A percentile compares a stretch with the other conserved stretches of the same genome.
Conservation (phyloP, 2,888 invertebrate species). For the Phyllotreta striolata region DNA sequence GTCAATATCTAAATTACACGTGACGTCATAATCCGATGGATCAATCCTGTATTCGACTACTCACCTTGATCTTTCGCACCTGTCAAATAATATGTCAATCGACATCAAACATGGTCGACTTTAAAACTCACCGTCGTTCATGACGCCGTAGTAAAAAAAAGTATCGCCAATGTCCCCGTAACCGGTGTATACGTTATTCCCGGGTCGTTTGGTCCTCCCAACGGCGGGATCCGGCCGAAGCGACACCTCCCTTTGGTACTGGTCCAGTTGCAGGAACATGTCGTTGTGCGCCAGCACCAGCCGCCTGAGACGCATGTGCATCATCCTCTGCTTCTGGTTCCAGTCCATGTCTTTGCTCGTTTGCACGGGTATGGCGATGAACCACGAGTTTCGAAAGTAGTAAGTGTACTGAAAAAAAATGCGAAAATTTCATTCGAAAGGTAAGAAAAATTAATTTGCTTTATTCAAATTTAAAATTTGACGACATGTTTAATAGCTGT, state of each 20-base stretch:
- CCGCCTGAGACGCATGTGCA: conserved; percentile 56
- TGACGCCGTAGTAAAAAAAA: conserved; percentile 57
- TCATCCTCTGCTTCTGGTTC: conserved; percentile 53
- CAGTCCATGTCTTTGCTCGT: conserved; percentile 49
- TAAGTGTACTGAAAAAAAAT: conserved; percentile 48
- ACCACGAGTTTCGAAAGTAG: conserved; percentile 54
- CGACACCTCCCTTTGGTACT: conserved; percentile 51
- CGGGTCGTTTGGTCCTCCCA: conserved; percentile 47
- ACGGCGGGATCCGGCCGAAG: conserved; percentile 43
- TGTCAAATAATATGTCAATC: not conserved
- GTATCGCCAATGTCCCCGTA: conserved; percentile 55
- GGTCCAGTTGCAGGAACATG: conserved; percentile 55
- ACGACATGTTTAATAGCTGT: not conserved
- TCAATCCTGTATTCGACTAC: too few species aligned
- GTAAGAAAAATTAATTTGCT: not conserved
- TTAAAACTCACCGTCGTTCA: conserved; percentile 53
- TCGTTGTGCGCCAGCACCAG: conserved; percentile 55
- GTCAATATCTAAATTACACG: conserved; percentile 1
- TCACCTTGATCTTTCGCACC: not conserved
- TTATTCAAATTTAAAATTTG: not conserved
- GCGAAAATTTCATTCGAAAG: not conserved
- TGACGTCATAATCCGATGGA: not conserved
- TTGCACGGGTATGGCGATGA: conserved; percentile 51
- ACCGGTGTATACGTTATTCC: conserved; percentile 55
- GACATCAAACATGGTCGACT: not conserved